A percentile compares a stretch with the other conserved stretches of the same genome.
phyloP scores from a whole-genome alignment of 2,113 vertebrate species.

The Cardinalis cardinalis region DNA sequence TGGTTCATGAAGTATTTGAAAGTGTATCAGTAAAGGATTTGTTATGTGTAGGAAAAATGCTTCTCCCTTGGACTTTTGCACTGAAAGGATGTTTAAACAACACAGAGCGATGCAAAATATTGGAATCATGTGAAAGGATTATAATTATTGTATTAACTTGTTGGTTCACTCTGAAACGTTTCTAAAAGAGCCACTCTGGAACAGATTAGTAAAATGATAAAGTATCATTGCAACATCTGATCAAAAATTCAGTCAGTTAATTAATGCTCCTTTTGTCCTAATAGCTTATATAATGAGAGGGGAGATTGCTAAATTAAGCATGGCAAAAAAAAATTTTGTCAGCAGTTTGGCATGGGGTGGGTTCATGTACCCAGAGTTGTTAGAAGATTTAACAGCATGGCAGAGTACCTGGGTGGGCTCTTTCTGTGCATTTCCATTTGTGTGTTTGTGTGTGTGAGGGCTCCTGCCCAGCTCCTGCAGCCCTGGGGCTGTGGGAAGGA shows the following conservation, averaged over 20 bases:
- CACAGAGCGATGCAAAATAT: neutral
- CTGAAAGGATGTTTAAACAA: conserved; percentile 45
- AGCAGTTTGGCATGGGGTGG: conserved; percentile 10
- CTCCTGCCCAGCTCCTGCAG: conserved; percentile 21
- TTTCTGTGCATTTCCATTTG: neutral
- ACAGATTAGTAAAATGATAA: conserved; percentile 63
- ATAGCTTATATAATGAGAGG: conserved; percentile 49
- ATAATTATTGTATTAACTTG: conserved; percentile 54
- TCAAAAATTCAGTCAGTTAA: conserved; percentile 65
- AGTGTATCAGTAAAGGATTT: neutral
- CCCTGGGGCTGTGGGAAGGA: conserved; percentile 33
- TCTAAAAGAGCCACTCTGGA: conserved; percentile 38
- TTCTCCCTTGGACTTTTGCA: neutral
- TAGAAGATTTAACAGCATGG: conserved; percentile 21
- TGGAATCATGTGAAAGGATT: conserved; percentile 25
- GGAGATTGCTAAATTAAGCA: conserved; percentile 59
- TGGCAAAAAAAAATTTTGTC: conserved; percentile 34
- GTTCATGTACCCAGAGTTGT: neutral
- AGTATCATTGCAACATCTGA: conserved; percentile 61
- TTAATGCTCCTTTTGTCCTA: conserved; percentile 67
- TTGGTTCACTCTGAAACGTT: conserved; percentile 50
- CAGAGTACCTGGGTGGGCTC: neutral
- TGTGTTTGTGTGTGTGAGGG: neutral
- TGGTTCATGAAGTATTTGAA: neutral
- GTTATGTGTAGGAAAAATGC: neutral